Evolutionary conservation across 92 coral and sea anemone genomes (phyloP).

Genomic region (Galaxea fascicularis): DNA sequence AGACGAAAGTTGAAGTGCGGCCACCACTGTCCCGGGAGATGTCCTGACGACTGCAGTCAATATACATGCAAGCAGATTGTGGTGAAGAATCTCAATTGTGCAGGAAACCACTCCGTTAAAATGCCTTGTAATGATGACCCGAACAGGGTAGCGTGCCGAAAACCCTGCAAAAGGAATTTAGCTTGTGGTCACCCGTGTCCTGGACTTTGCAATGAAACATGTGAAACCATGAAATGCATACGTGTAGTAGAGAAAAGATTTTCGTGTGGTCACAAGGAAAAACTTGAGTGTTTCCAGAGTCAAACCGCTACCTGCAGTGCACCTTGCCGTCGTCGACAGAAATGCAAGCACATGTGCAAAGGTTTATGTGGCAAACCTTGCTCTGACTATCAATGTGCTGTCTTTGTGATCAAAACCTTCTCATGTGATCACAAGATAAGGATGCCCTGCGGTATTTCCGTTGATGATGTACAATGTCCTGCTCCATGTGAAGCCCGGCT

Average conservation of each 20-base stretch:
- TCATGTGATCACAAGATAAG: slow-evolving; percentile 65
- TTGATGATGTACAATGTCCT: slow-evolving; percentile 48
- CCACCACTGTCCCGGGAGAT: slow-evolving; percentile 1
- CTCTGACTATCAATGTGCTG: slow-evolving; percentile 48
- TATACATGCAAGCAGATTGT: neutral
- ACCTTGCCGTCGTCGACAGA: slow-evolving; percentile 55
- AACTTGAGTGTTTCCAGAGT: slow-evolving; percentile 48
- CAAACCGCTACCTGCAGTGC: slow-evolving; percentile 24
- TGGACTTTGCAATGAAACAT: slow-evolving; percentile 25
- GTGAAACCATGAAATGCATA: neutral
- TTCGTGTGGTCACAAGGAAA: slow-evolving; percentile 68
- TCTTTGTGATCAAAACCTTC: slow-evolving; percentile 43
- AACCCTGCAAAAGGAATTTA: slow-evolving; percentile 30
- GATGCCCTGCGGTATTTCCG: slow-evolving; percentile 44
- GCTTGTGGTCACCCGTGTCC: slow-evolving; percentile 73
- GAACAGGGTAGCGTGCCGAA: slow-evolving; percentile 22
- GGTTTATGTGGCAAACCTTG: slow-evolving; percentile 67
- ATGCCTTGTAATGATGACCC: slow-evolving; percentile 38
- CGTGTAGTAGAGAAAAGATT: neutral
- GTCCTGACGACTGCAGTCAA: slow-evolving; percentile 2
- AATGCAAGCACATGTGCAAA: slow-evolving; percentile 71
- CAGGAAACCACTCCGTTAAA: slow-evolving; percentile 5
- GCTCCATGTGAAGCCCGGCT: slow-evolving; percentile 56
- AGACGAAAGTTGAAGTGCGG: neutral
- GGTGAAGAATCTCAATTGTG: neutral